A percentile compares a stretch with the other conserved stretches of the same genome.
Conservation (phyloP, 2,113 vertebrate species). For the Coturnix japonica region DNA sequence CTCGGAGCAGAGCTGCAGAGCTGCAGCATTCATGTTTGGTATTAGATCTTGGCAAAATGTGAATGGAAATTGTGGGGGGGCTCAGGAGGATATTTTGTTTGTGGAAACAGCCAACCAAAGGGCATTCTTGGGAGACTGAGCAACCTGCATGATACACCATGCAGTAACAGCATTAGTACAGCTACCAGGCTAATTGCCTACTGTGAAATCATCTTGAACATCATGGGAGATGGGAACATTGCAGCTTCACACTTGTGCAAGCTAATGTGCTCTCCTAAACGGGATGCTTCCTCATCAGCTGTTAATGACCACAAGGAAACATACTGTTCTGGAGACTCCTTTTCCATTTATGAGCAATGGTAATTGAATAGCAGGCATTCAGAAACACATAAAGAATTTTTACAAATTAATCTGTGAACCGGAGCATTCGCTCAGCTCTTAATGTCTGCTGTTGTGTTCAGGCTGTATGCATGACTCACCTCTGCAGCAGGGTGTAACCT, state of each 20-base stretch:
- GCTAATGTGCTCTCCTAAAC: background rate
- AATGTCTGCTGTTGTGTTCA: background rate
- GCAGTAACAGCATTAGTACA: background rate
- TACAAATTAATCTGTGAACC: background rate
- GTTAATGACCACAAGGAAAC: background rate
- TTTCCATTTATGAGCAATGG: background rate
- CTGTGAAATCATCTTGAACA: slow-evolving; percentile 40
- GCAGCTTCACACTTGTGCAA: slow-evolving; percentile 14
- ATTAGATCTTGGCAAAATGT: background rate
- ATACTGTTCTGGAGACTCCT: background rate
- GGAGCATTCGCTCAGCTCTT: background rate
- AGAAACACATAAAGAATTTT: background rate
- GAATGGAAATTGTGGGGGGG: background rate
- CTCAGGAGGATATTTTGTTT: background rate
- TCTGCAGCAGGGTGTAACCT: fast-evolving
- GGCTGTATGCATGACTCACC: fast-evolving
- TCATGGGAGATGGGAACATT: background rate
- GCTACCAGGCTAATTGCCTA: background rate
- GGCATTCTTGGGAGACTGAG: background rate
- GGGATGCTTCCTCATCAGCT: background rate
- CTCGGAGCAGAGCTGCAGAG: background rate
- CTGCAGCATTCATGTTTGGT: background rate
- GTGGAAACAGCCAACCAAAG: background rate
- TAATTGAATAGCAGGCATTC: background rate
- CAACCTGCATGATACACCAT: background rate